These are phyloP conservation scores for Chironomus riparius DNA, from an alignment of 2,888 invertebrate species.

Conservation along the genomic window DNA sequence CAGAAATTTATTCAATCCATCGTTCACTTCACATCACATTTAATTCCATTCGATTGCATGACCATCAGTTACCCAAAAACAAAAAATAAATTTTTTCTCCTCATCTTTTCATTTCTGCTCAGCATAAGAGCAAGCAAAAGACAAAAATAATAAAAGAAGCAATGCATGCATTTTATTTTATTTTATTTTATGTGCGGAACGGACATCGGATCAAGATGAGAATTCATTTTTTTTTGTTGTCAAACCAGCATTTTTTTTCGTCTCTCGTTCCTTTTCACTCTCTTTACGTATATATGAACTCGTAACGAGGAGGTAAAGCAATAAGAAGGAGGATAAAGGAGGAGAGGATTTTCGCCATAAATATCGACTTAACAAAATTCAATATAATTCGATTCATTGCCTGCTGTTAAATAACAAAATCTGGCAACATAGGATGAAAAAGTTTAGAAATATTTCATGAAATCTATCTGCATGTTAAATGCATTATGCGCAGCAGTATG, in stretches of 20 bases:
- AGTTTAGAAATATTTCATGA: background rate
- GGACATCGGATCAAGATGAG: slow-evolving; percentile 12
- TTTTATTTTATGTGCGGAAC: background rate
- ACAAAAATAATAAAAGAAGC: slow-evolving; percentile 2
- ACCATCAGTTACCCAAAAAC: background rate
- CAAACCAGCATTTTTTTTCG: slow-evolving; percentile 7
- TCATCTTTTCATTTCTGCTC: no score
- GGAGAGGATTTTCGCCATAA: slow-evolving; percentile 8
- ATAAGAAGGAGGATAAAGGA: background rate
- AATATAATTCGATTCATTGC: slow-evolving; percentile 1
- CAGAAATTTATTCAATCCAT: background rate
- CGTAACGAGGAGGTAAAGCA: background rate
- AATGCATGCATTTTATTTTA: slow-evolving; percentile 8
- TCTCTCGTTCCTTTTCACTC: background rate
- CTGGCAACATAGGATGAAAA: background rate
- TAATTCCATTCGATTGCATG: background rate
- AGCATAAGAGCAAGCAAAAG: background rate
- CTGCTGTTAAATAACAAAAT: background rate
- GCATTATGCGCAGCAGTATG: background rate
- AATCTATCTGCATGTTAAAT: background rate
- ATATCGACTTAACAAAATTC: slow-evolving; percentile 11
- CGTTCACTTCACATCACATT: background rate
- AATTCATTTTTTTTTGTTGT: background rate
- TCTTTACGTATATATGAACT: background rate
- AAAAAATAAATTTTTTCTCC: background rate